Evolutionary conservation across 2,888 invertebrate genomes (phyloP).

Genomic region (Melipona bicolor): DNA sequence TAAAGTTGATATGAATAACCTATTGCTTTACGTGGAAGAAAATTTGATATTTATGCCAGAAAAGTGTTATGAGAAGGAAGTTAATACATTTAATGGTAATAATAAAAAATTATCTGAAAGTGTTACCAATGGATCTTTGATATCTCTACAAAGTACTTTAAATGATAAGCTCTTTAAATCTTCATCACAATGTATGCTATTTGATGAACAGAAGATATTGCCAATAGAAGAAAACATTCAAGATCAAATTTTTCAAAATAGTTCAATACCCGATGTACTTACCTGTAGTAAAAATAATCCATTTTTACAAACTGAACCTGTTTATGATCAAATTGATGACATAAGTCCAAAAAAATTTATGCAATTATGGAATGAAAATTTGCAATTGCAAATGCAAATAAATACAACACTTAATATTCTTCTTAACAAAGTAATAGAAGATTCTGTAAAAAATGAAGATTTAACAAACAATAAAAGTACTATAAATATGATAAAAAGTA

Average conservation of each 20-base stretch:
- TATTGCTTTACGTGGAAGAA: slow-evolving; percentile 60
- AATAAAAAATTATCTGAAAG: background rate
- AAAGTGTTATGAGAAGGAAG: slow-evolving; percentile 41
- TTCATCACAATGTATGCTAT: slow-evolving; percentile 5
- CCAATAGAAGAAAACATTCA: background rate
- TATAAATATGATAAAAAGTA: background rate
- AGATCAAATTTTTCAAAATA: background rate
- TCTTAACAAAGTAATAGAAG: slow-evolving; percentile 10
- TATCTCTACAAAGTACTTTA: slow-evolving; percentile 44
- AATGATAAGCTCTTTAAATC: background rate
- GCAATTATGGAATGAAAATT: slow-evolving; percentile 41
- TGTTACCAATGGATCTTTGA: slow-evolving; percentile 15
- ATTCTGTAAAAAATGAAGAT: background rate
- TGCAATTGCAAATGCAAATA: slow-evolving; percentile 45
- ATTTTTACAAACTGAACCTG: slow-evolving; percentile 30
- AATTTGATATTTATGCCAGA: slow-evolving; percentile 36
- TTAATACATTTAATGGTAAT: background rate
- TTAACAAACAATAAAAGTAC: background rate
- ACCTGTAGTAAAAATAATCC: slow-evolving; percentile 35
- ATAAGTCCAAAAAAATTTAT: slow-evolving; percentile 29
- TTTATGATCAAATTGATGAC: background rate
- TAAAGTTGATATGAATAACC: slow-evolving; percentile 62
- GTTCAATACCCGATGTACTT: background rate
- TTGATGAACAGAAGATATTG: background rate
- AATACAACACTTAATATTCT: slow-evolving; percentile 19